Percentiles rank a stretch among this genome's conserved stretches.
These are phyloP conservation scores for Sula dactylatra DNA, from an alignment of 2,113 vertebrate species.

Conservation along the genomic window DNA sequence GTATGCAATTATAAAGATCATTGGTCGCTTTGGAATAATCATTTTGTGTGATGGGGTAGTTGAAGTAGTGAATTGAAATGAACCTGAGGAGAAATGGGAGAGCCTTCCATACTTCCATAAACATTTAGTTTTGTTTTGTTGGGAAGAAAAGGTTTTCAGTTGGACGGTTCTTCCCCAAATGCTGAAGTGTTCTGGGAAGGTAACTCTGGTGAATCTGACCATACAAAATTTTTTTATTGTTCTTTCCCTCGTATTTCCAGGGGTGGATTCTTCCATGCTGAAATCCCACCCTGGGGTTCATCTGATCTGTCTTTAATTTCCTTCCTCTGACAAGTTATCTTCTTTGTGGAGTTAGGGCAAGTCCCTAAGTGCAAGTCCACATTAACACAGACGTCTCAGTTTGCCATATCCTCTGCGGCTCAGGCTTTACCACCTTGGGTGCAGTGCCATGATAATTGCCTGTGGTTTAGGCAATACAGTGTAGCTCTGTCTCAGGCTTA, in stretches of 20 bases:
- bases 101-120: background rate
- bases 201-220: background rate
- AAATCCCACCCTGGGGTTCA: background rate
- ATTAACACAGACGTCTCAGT: background rate
- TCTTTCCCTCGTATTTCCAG: background rate
- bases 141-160: background rate
- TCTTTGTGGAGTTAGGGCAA: background rate
- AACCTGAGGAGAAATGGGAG: background rate
- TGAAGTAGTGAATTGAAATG: background rate
- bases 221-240: background rate
- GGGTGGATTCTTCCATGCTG: background rate
- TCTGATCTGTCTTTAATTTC: background rate
- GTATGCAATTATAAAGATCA: background rate
- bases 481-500: background rate
- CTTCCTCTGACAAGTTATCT: background rate
- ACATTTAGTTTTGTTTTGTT: background rate
- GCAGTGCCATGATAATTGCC: accelerated
- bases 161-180: background rate
- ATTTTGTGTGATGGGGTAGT: background rate
- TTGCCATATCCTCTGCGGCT: background rate
- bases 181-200: background rate
- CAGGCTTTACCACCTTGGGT: background rate
- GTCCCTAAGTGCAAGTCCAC: background rate
- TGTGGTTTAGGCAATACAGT: background rate
- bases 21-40: background rate